Base-by-base conservation (phyloP, 2,888 invertebrate genomes). In the Rotaria magnacalcarata region DNA sequence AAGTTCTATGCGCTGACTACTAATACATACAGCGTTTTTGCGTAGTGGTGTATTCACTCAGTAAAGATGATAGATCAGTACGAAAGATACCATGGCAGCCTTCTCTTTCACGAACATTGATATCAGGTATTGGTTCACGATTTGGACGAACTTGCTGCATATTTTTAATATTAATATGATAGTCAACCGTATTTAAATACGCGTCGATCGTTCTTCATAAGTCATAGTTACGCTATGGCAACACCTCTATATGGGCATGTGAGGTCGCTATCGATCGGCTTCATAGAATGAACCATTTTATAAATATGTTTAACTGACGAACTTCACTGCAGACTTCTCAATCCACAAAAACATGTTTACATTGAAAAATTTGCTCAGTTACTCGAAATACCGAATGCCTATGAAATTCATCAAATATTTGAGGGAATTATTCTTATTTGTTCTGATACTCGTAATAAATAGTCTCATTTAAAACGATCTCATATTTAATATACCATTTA, bases 1-100 rank as follows among this genome's bases (percentile, higher is more conserved):
- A 16, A 52, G 14, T 16, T 52, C 8, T 52, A 52, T 11, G 8
- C 2, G n/a, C 47, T 47, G n/a, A 80, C 24, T 47, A 16, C n/a
- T 43, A 41, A 11, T 80, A 80, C 80, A 47, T 80, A 80, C 80
- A 80, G 7, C 24, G 47, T 80, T n/a, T 4, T 80, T 80, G 80
- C 14, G 24, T 11, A 47, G 19, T 80, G 11, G 47, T 80, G 47
- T 47, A 80, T 16, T 80, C 47, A 47, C 10, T 80, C 47, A 80
- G 11, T 47, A 80, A 47, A n/a, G 80, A 47, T n/a, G 80, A 80
- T 47, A 80, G 47, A 80, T 80, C 80, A 4, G 80, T 80, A 5
- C 47, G 43, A 80, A 80, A 47, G 10, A 80, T 80, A 24, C 5
- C n/a, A 19, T 34, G 34, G 16, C 19, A 5, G 24, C 0, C 19